These are phyloP conservation scores for Podargus strigoides DNA, from an alignment of 2,797 vertebrate genomes.

Conservation along the genomic window DNA sequence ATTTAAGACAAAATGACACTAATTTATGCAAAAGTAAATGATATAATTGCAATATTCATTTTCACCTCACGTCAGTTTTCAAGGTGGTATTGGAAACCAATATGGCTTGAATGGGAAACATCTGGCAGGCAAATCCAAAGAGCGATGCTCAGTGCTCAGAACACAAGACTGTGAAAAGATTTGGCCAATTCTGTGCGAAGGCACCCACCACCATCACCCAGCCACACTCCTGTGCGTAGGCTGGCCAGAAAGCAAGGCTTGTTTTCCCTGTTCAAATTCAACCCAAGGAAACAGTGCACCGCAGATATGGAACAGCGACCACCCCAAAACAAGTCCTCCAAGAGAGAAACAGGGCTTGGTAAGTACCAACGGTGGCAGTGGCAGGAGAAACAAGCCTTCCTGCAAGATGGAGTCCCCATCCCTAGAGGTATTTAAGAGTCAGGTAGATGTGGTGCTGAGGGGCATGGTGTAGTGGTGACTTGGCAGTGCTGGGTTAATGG, in stretches of 20 bases:
- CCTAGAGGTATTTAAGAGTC: too few species aligned
- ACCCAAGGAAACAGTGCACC: background rate
- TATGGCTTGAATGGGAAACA: conserved; percentile 22
- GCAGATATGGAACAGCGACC: background rate
- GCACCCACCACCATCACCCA: background rate
- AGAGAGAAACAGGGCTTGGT: background rate
- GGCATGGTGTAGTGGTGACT: too few species aligned
- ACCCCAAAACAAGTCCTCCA: background rate
- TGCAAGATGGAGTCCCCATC: too few species aligned
- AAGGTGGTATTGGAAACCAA: conserved; percentile 32
- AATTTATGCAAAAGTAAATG: conserved; percentile 34
- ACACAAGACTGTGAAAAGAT: background rate
- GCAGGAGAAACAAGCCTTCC: background rate
- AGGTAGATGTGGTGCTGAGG: too few species aligned
- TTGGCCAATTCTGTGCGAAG: background rate
- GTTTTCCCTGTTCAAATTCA: background rate
- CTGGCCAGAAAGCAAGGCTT: background rate
- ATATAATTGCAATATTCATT: conserved; percentile 43
- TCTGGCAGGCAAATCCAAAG: conserved; percentile 13
- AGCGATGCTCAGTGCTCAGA: background rate
- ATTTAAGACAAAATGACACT: conserved; percentile 50
- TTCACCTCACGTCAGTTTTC: conserved; percentile 51
- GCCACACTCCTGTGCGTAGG: background rate
- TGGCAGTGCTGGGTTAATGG: too few species aligned
- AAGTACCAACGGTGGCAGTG: background rate